Conservation (phyloP, 2,113 vertebrate genomes). For the Verasper variegatus region DNA sequence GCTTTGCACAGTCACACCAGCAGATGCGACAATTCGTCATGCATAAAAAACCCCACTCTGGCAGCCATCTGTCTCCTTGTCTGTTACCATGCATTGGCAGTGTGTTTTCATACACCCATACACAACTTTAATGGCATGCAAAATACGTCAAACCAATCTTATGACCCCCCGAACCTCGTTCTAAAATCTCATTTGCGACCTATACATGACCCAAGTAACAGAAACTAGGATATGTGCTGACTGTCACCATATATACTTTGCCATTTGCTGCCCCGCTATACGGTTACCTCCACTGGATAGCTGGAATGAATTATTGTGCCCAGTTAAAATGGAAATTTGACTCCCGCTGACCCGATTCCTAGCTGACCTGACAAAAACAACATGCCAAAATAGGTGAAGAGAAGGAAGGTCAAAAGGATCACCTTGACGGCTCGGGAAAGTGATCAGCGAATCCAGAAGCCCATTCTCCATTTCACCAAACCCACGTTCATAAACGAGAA, state of each 20-base stretch:
- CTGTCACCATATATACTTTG: slow-evolving; percentile 48
- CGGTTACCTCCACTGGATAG: slow-evolving; percentile 52
- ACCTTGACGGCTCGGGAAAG: slow-evolving; percentile 15
- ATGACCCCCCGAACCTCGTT: slow-evolving; percentile 47
- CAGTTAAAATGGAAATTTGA: slow-evolving; percentile 56
- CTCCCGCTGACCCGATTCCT: slow-evolving; percentile 34
- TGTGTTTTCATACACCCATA: slow-evolving; percentile 66
- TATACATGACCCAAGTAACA: slow-evolving; percentile 57
- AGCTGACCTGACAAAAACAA: slow-evolving; percentile 43
- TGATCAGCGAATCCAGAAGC: slow-evolving; percentile 6
- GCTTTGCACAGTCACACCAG: slow-evolving; percentile 64
- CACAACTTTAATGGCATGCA: slow-evolving; percentile 67
- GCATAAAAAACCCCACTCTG: slow-evolving; percentile 74
- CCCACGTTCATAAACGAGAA: not conserved
- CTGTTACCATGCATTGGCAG: slow-evolving; percentile 56
- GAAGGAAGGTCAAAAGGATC: slow-evolving; percentile 40
- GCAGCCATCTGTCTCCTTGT: slow-evolving; percentile 80
- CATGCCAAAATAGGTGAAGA: slow-evolving; percentile 44
- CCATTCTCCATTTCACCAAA: slow-evolving; percentile 9
- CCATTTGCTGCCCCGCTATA: slow-evolving; percentile 54
- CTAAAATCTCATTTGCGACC: slow-evolving; percentile 57
- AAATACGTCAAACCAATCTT: slow-evolving; percentile 60
- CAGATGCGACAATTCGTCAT: slow-evolving; percentile 74
- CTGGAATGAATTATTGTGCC: slow-evolving; percentile 59
- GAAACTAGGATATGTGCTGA: slow-evolving; percentile 60